phyloP scores from a whole-genome alignment of 2,888 invertebrate species.

The Hypomecis atomaria region DNA sequence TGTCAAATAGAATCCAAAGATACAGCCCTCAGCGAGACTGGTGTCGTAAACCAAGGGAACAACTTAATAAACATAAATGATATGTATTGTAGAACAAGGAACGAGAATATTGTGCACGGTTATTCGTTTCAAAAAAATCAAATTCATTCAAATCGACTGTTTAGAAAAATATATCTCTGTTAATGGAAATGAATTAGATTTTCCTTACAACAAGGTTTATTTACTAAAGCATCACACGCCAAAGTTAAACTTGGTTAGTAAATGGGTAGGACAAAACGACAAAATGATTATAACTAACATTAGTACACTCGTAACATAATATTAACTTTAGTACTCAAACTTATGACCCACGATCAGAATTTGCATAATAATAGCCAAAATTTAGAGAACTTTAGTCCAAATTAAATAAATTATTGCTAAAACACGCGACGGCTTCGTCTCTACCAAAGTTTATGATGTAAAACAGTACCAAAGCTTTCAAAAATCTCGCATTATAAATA shows the following conservation, averaged over 20 bases:
- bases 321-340: slow-evolving; percentile 19
- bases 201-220: too few relatives aligned
- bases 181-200: too few relatives aligned
- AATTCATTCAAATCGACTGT: neutral
- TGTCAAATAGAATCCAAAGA: slow-evolving; percentile 67
- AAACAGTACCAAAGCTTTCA: slow-evolving; percentile 13
- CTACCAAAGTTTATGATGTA: neutral
- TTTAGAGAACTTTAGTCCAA: slow-evolving; percentile 23
- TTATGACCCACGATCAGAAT: slow-evolving; percentile 16
- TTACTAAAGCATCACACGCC: too few relatives aligned
- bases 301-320: neutral
- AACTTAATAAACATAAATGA: slow-evolving; percentile 68
- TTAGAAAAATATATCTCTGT: too few relatives aligned
- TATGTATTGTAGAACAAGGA: slow-evolving; percentile 48
- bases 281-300: neutral
- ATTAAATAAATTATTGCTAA: slow-evolving; percentile 22
- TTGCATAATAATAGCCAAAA: slow-evolving; percentile 24
- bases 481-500: neutral
- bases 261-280: too few relatives aligned
- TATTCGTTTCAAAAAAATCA: neutral
- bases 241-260: too few relatives aligned
- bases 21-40: slow-evolving; percentile 63
- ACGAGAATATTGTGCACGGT: slow-evolving; percentile 2
- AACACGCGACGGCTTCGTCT: slow-evolving; percentile 4
- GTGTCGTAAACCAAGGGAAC: slow-evolving; percentile 69